Base-by-base conservation (phyloP, 2,113 vertebrate genomes). In the Phrynocephalus versicolor region DNA sequence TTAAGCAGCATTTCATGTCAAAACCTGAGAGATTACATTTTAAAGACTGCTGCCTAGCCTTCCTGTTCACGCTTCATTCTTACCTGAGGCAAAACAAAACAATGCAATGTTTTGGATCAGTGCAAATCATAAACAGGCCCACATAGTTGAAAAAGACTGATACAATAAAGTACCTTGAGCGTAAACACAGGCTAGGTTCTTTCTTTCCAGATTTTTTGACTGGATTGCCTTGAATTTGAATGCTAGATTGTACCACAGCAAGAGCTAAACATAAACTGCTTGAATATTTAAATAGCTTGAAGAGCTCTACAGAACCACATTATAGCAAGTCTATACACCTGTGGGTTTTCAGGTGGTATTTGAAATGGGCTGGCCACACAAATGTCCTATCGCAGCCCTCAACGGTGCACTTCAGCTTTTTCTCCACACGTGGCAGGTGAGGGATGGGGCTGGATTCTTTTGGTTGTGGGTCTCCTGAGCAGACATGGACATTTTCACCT, bases 301-400 rank as follows among this genome's bases (percentile, higher is more conserved):
- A 72, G 0, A 6, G n/a, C 27, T 87, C 81, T 85, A 23, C 14
- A 77, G 82, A 39, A 12, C 65, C 74, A 37, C 57, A 41, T 62
- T 86, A 77, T 25, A 77, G 5, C 13, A 37, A 80, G 30, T 88
- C 64, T 58, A 16, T 95, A 93, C 93, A 99, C 98, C 98, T 96
- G 94, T 99, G 99, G 62, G 99, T 99, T 96, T 99, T 99, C 73
- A 99, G 97, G 88, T 99, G 99, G 92, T 99, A 99, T 81, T 98
- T 99, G 87, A 99, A 98, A 90, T 99, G 98, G 84, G 99, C 98
- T 15, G 98, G 98, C 97, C 97, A 98, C 88, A 97, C 98, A 95
- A 99, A 99, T 0, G 98, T 99, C 90, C 98, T 94, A 89, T 98
- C 97, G 73, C 99, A 99, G 78, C 98, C 98, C 88, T 98, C 98